Evolutionary conservation across 2,797 vertebrate genomes (phyloP).

Genomic region (Anableps anableps): DNA sequence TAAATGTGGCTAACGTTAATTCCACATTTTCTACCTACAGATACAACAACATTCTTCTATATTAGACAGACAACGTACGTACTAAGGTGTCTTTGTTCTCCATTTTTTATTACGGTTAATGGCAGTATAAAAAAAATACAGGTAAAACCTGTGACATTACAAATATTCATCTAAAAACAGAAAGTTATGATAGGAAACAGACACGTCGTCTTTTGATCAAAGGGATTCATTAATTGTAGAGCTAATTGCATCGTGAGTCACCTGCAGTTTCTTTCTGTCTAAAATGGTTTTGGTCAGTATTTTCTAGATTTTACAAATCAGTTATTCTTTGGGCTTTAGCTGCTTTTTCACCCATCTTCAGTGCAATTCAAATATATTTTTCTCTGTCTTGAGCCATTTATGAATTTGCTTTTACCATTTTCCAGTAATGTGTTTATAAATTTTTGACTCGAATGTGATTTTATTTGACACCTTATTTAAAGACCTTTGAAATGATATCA

Average conservation of each 20-base stretch:
- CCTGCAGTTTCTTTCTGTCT: neutral
- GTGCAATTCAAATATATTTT: neutral
- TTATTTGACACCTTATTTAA: too few species aligned
- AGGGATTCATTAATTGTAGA: neutral
- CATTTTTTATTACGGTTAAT: neutral
- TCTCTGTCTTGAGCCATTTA: neutral
- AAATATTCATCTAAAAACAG: neutral
- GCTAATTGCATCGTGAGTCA: neutral
- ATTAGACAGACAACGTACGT: neutral
- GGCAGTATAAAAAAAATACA: neutral
- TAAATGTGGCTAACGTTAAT: slow-evolving; percentile 20
- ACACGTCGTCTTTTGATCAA: neutral
- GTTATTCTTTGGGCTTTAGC: neutral
- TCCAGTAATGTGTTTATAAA: too few species aligned
- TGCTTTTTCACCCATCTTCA: neutral
- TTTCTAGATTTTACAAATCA: neutral
- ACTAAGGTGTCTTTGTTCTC: neutral
- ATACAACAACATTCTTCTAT: neutral
- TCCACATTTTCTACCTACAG: neutral
- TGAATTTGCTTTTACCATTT: too few species aligned
- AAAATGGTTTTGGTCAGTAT: neutral
- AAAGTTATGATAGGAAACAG: neutral
- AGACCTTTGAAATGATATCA: neutral
- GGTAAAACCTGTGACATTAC: neutral
- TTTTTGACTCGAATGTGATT: too few species aligned